Evolutionary conservation across 2,888 invertebrate species (phyloP).

Genomic region (Noctua janthe): DNA sequence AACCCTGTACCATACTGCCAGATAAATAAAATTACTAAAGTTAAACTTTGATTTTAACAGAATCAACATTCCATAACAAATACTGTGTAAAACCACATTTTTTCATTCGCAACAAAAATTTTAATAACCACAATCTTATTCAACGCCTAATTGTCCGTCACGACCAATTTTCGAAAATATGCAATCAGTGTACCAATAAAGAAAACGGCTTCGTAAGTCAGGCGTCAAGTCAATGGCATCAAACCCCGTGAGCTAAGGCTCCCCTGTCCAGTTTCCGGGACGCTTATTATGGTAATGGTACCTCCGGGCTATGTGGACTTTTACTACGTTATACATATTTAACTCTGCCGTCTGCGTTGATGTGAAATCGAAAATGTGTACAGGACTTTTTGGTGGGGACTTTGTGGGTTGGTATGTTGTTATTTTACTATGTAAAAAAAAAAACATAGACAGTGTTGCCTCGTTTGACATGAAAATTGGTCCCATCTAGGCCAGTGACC

Average conservation of each 20-base stretch:
- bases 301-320: slow-evolving; percentile 58
- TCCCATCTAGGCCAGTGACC: neutral
- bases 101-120: neutral
- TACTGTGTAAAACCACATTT: neutral
- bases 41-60: neutral
- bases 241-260: slow-evolving; percentile 50
- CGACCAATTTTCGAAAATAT: slow-evolving; percentile 45
- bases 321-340: slow-evolving; percentile 57
- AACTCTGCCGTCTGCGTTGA: slow-evolving; percentile 51
- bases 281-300: slow-evolving; percentile 66
- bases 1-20: neutral
- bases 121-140: slow-evolving; percentile 20
- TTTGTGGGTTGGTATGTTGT: neutral
- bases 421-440: neutral
- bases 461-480: neutral
- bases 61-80: slow-evolving; percentile 15
- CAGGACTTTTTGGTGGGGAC: neutral
- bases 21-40: neutral
- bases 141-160: slow-evolving; percentile 43
- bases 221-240: slow-evolving; percentile 64
- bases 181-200: slow-evolving; percentile 64
- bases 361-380: slow-evolving; percentile 31
- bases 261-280: slow-evolving; percentile 63
- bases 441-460: neutral
- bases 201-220: slow-evolving; percentile 64